Percentiles rank a stretch among this genome's conserved stretches.
Evolutionary conservation across 2,888 invertebrate genomes (phyloP).

Genomic region (Pyrocoelia pectoralis): DNA sequence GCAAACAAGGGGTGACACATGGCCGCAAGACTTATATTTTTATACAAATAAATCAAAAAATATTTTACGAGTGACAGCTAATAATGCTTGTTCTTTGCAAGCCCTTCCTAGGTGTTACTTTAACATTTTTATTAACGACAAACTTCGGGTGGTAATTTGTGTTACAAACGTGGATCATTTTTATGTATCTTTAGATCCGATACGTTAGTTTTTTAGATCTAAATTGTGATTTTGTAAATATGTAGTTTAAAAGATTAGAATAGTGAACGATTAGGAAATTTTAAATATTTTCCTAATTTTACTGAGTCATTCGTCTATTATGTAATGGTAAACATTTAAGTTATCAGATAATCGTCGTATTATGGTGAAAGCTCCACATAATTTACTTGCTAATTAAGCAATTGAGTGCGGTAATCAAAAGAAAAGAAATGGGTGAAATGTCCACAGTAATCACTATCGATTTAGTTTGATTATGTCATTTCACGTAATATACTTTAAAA

Average conservation of each 20-base stretch:
- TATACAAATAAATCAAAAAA: slow-evolving; percentile 1
- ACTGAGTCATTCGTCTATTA: not conserved
- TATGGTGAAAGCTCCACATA: not conserved
- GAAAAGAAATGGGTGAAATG: not conserved
- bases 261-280: not conserved
- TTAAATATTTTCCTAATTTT: not conserved
- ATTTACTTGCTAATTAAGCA: not conserved
- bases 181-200: not conserved
- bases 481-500: not conserved
- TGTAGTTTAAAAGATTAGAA: not conserved
- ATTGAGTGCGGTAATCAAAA: not conserved
- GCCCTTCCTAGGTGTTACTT: not conserved
- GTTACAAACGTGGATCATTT: slow-evolving; percentile 1
- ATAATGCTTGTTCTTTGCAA: not conserved
- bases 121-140: slow-evolving; percentile 1
- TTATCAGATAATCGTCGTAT: not conserved
- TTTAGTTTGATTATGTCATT: not conserved
- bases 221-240: not conserved
- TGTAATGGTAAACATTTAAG: not conserved
- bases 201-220: not conserved
- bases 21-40: slow-evolving; percentile 1
- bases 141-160: not conserved
- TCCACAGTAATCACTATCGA: not conserved
- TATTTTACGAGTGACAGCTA: not conserved
- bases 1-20: not conserved